Evolutionary conservation across 2,797 vertebrate species (phyloP).

Genomic region (Lutjanus argentimaculatus): DNA sequence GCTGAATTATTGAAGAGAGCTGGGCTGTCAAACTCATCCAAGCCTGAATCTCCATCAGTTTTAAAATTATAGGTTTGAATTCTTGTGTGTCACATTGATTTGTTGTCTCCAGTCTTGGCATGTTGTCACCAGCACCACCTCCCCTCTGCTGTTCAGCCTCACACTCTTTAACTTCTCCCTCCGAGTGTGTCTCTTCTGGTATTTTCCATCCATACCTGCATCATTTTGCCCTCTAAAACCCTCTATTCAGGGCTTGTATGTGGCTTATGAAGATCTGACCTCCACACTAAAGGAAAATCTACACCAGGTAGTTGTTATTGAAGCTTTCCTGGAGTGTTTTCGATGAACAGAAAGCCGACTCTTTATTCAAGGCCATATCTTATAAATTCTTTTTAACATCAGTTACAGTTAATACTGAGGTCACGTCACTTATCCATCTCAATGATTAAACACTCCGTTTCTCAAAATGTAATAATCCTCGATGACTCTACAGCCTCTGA

Average conservation of each 20-base stretch:
- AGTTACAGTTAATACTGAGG: background rate
- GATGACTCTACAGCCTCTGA: background rate
- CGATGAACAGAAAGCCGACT: background rate
- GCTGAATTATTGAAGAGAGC: slow-evolving; percentile 19
- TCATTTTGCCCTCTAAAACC: background rate
- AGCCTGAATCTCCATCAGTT: slow-evolving; percentile 31
- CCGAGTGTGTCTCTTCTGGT: background rate
- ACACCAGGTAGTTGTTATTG: background rate
- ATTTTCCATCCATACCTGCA: background rate
- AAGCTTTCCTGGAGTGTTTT: background rate
- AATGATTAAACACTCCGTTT: background rate
- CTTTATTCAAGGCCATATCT: background rate
- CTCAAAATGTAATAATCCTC: background rate
- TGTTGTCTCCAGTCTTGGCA: slow-evolving; percentile 15
- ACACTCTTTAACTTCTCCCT: background rate
- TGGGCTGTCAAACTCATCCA: slow-evolving; percentile 18
- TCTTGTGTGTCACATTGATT: slow-evolving; percentile 34
- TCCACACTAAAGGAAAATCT: background rate
- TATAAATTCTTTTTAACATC: background rate
- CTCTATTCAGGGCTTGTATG: background rate
- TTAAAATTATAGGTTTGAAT: slow-evolving; percentile 28
- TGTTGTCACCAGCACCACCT: background rate
- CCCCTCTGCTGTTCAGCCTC: background rate
- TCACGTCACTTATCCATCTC: background rate
- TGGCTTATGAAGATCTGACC: background rate